Conservation (phyloP, 2,797 vertebrate genomes). For the Okamejei kenojei region DNA sequence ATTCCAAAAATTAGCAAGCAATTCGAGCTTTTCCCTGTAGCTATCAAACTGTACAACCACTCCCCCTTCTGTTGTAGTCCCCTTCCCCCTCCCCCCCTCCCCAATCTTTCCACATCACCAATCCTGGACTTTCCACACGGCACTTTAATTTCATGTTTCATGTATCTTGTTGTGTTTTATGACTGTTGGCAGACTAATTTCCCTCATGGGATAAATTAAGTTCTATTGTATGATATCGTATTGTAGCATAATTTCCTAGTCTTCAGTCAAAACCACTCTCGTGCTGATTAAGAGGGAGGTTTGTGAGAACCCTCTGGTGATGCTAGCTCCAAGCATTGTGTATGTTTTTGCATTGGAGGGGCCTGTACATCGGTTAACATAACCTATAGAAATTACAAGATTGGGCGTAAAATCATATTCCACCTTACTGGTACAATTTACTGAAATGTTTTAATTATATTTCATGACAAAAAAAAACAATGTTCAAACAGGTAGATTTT, state of each 20-base stretch:
- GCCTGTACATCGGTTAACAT: background rate
- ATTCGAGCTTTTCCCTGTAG: no score
- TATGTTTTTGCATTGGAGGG: background rate
- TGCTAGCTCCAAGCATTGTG: background rate
- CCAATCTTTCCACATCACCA: no score
- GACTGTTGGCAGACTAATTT: no score
- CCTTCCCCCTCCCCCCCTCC: no score
- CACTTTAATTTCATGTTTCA: no score
- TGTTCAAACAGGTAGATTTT: background rate
- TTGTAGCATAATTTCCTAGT: background rate
- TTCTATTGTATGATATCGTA: no score
- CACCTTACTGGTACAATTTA: background rate
- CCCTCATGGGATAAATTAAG: no score
- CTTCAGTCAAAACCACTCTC: background rate
- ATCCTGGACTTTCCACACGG: no score
- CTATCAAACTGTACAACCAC: no score
- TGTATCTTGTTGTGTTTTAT: no score
- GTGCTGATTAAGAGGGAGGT: background rate
- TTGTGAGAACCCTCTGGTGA: background rate
- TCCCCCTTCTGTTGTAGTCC: no score
- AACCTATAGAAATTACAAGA: background rate
- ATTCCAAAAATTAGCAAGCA: background rate
- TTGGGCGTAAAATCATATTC: background rate
- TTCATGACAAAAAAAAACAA: constrained; percentile 20
- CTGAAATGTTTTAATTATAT: background rate